Percentiles rank a stretch among this genome's conserved stretches.
Evolutionary conservation across 2,888 invertebrate species (phyloP).

Genomic region (Sicus ferrugineus): DNA sequence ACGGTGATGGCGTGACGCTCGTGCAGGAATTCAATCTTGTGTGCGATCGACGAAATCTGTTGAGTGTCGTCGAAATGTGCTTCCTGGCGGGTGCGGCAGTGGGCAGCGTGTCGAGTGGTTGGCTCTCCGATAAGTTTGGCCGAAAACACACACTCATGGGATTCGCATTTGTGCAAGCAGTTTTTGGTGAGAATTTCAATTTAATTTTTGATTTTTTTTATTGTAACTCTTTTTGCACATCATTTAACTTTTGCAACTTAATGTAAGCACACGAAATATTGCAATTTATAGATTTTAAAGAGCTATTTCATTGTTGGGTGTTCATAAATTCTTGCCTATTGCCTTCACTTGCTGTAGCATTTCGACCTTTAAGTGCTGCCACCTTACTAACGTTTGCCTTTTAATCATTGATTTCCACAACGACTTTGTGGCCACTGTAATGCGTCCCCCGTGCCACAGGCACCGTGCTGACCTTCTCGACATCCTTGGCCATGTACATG

Average conservation of each 20-base stretch:
- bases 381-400: neutral
- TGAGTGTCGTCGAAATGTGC: conserved; percentile 71
- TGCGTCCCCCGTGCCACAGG: conserved; percentile 47
- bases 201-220: neutral
- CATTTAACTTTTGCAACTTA: no score
- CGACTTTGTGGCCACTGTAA: neutral
- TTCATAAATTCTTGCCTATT: neutral
- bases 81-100: conserved; percentile 72
- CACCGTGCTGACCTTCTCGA: conserved; percentile 68
- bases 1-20: conserved; percentile 65
- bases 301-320: neutral
- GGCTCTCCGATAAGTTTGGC: conserved; percentile 73
- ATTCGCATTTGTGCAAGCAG: conserved; percentile 68
- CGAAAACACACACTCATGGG: conserved; percentile 71
- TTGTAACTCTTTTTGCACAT: neutral
- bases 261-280: no score
- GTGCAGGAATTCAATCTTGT: conserved; percentile 71
- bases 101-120: conserved; percentile 73
- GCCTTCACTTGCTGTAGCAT: neutral
- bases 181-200: conserved; percentile 64
- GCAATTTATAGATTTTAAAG: neutral
- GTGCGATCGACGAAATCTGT: conserved; percentile 67
- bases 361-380: neutral
- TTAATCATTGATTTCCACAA: conserved; percentile 1
- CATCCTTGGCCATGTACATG: conserved; percentile 70